A percentile compares a stretch with the other conserved stretches of the same genome.
Evolutionary conservation across 2,888 invertebrate species (phyloP).

Genomic region (Leucania comma): DNA sequence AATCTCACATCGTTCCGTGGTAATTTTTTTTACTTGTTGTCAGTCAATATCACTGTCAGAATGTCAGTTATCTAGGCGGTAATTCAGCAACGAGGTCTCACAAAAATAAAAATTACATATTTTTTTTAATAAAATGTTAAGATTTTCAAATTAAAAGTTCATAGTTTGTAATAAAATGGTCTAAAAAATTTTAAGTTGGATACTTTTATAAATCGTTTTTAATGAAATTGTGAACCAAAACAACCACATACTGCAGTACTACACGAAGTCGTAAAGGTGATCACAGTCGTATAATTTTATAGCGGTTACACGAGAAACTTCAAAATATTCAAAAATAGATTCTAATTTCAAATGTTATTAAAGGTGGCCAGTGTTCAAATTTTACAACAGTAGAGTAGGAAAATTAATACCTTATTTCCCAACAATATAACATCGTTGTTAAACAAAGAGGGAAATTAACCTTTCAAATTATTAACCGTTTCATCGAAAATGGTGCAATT

Average conservation of each 20-base stretch:
- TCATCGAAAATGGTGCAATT: neutral
- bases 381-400: slow-evolving; percentile 11
- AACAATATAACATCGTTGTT: neutral
- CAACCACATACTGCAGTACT: slow-evolving; percentile 2
- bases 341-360: slow-evolving; percentile 47
- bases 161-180: neutral
- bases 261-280: slow-evolving; percentile 65
- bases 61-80: neutral
- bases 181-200: neutral
- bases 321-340: slow-evolving; percentile 48
- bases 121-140: too few species aligned
- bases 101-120: too few species aligned
- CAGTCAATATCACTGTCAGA: neutral
- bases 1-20: neutral
- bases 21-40: neutral
- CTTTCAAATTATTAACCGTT: neutral
- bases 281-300: slow-evolving; percentile 62
- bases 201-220: neutral
- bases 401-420: neutral
- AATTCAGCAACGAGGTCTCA: neutral
- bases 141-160: too few species aligned
- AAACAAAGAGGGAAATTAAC: neutral
- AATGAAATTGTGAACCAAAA: neutral
- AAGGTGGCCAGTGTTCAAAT: slow-evolving; percentile 33
- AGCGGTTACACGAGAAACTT: slow-evolving; percentile 36